A percentile compares a stretch with the other conserved stretches of the same genome.
Conservation (phyloP, 2,888 invertebrate species). For the Rhagophthalmus giganteus region DNA sequence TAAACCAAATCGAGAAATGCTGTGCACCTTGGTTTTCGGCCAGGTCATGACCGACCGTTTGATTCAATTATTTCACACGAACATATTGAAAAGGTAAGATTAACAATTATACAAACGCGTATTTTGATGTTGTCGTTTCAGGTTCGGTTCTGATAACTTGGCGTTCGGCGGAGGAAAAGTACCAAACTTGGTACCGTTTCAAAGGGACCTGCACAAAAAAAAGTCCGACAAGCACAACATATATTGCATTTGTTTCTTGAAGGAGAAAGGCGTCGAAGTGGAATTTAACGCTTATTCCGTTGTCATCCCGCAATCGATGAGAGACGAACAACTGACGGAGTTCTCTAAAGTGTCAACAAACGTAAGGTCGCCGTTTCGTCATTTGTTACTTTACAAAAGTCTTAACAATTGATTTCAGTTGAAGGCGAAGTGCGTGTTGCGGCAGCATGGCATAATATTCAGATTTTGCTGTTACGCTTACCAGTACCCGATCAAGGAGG, state of each 20-base stretch:
- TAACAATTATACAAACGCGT: no score
- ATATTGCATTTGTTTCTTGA: slow-evolving; percentile 20
- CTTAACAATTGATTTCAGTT: slow-evolving; percentile 12
- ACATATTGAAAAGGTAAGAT: no score
- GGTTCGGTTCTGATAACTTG: no score
- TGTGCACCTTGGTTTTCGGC: no score
- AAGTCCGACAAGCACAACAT: slow-evolving; percentile 1
- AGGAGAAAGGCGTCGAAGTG: slow-evolving; percentile 7
- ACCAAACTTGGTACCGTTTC: no score
- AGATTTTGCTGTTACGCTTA: slow-evolving; percentile 40
- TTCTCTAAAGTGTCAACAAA: slow-evolving; percentile 11
- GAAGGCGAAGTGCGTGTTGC: slow-evolving; percentile 8
- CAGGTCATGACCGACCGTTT: no score
- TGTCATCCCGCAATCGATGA: slow-evolving; percentile 13
- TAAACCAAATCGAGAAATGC: no score
- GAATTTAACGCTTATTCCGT: slow-evolving; percentile 26
- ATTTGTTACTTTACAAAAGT: neutral
- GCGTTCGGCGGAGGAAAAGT: no score
- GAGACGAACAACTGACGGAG: neutral
- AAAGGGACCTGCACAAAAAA: neutral
- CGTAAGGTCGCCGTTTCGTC: slow-evolving; percentile 5
- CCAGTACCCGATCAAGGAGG: slow-evolving; percentile 8
- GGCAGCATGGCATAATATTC: slow-evolving; percentile 15
- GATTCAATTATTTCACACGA: no score
- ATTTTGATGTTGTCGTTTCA: no score